Evolutionary conservation across 1,140 invertebrate genomes (phyloP).

Genomic region (Aphelenchoides fujianensis): DNA sequence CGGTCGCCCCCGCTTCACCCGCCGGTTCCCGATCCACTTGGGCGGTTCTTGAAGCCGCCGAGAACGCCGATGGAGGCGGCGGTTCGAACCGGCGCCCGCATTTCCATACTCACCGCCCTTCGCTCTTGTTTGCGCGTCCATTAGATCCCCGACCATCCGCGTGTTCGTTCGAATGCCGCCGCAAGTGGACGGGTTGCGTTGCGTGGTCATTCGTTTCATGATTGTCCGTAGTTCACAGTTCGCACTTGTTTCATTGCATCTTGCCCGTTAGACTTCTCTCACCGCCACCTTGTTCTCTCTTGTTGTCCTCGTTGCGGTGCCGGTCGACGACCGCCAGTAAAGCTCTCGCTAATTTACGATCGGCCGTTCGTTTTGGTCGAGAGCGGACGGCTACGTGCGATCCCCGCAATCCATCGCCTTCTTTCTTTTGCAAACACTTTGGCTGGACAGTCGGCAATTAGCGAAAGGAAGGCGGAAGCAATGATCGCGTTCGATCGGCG

Average conservation of each 20-base stretch:
- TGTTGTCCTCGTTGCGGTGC: no score
- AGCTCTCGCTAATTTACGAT: no score
- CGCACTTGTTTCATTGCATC: not conserved
- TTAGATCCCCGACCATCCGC: not conserved
- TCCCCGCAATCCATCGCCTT: no score
- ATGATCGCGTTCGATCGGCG: no score
- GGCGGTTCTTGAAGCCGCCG: not conserved
- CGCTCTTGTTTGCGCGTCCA: not conserved
- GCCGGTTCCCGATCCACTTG: constrained; percentile 2
- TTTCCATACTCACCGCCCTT: not conserved
- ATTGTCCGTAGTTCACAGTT: not conserved
- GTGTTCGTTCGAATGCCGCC: not conserved
- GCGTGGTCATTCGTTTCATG: not conserved
- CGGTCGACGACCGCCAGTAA: no score
- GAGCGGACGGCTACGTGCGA: no score
- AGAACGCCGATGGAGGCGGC: not conserved
- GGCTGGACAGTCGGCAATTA: no score
- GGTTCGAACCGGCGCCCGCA: not conserved
- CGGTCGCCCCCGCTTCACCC: no score
- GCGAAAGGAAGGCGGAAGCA: no score
- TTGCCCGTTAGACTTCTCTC: not conserved
- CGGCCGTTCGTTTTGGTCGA: no score
- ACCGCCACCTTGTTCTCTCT: not conserved
- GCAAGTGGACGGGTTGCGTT: not conserved
- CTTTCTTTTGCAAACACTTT: no score